These are phyloP conservation scores for Sardina pilchardus DNA, from an alignment of 2,113 vertebrate genomes.

Conservation along the genomic window DNA sequence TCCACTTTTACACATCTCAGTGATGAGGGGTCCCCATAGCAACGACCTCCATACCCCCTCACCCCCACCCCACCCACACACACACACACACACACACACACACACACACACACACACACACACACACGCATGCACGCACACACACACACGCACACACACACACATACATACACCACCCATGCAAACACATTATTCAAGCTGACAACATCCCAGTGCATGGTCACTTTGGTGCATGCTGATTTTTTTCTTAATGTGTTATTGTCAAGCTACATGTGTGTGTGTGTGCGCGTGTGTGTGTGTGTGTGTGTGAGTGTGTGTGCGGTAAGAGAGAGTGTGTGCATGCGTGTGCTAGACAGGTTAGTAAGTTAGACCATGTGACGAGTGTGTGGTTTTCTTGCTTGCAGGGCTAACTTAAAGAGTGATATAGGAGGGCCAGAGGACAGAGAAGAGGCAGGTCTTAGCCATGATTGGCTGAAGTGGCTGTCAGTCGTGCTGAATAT, in stretches of 20 bases:
- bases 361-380: slow-evolving; percentile 86
- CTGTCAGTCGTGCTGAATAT: slow-evolving; percentile 87
- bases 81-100: too few species aligned
- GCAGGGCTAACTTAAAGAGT: slow-evolving; percentile 99
- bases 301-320: slow-evolving; percentile 30
- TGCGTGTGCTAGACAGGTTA: slow-evolving; percentile 83
- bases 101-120: background rate
- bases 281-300: slow-evolving; percentile 47
- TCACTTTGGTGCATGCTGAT: background rate
- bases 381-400: slow-evolving; percentile 98
- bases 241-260: background rate
- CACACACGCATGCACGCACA: too few species aligned
- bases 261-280: background rate
- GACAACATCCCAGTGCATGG: background rate
- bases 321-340: slow-evolving; percentile 29
- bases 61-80: background rate
- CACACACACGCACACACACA: too few species aligned
- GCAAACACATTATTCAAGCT: too few species aligned
- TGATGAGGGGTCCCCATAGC: background rate
- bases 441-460: slow-evolving; percentile 93
- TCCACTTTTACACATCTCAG: background rate
- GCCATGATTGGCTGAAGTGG: slow-evolving; percentile 93
- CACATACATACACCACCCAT: too few species aligned
- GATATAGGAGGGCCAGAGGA: slow-evolving; percentile 95
- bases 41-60: background rate